Base-by-base conservation (phyloP, 1,140 invertebrate genomes). In the Lerema accius region DNA sequence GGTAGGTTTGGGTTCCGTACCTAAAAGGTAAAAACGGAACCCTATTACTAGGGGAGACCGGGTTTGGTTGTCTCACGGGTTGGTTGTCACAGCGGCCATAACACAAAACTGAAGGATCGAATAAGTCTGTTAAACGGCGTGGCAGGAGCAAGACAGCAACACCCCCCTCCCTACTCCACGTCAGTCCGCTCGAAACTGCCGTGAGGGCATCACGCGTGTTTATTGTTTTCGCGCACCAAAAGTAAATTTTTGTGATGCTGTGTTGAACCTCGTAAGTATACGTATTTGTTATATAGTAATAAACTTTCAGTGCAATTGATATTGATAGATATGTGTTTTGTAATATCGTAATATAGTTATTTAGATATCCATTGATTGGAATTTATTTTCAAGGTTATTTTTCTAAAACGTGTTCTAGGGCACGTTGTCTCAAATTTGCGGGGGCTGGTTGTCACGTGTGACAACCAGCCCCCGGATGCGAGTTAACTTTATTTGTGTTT, bases 41-140 rank as follows among this genome's bases (percentile, higher is more conserved):
- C n/a, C n/a, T n/a, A n/a, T n/a, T n/a, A n/a, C n/a, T 46, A 46
- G 45, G 45, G 45, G 45, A 46, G 45, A 46, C 16, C 17, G 45
- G 45, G 45, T 48, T 19, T 48, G 17, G 16, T 48, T 48, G 46
- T 49, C 46, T 49, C 46, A 49, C 46, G 46, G 46, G 46, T 49
- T 49, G 46, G 46, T 49, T 46, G 43, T 46, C 43, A 46, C 43
- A 46, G 14, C 6, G 3, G 43, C 9, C 4, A n/a, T 46, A 46
- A 49, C 11, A 32, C 9, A 49, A 49, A 49, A 49, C 7, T 1
- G 19, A 14, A 49, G 23, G 10, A 26, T 11, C 19, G 6, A 49
- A 49, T 32, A n/a, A 40, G 3, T 13, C 37, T 13, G 13, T 28
- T 32, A 11, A 49, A 17, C 3, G 11, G 15, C 43, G 17, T 46